Evolutionary conservation across 1,140 invertebrate species (phyloP).

Genomic region (Anadara kagoshimensis): DNA sequence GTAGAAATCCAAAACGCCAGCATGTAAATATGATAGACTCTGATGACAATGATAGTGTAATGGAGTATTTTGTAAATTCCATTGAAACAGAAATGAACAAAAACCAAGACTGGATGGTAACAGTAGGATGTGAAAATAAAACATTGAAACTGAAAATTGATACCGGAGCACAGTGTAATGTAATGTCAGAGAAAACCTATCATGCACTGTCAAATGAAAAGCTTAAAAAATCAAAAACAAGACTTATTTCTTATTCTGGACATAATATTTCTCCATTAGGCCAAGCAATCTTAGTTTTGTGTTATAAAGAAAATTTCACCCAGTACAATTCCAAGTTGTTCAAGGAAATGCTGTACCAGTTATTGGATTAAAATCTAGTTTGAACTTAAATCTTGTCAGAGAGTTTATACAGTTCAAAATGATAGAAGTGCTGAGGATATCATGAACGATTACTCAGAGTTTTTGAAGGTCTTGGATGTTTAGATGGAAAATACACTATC

Average conservation of each 20-base stretch:
- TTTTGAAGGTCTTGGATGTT: conserved; percentile 39
- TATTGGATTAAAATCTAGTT: not conserved
- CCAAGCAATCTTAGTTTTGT: not conserved
- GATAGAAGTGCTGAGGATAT: not conserved
- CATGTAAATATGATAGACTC: not conserved
- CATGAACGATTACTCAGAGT: conserved; percentile 18
- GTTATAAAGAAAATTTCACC: conserved; percentile 1
- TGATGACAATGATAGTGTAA: not conserved
- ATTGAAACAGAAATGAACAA: not conserved
- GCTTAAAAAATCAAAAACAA: not conserved
- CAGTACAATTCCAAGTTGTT: conserved; percentile 9
- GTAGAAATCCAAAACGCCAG: not conserved
- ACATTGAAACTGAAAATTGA: conserved; percentile 22
- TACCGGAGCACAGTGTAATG: conserved; percentile 34
- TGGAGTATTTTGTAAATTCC: conserved; percentile 3
- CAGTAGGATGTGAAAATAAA: not conserved
- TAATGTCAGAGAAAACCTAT: conserved; percentile 7
- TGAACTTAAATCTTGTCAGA: conserved; percentile 6
- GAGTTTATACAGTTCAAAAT: not conserved
- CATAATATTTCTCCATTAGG: not conserved
- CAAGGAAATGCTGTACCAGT: not conserved
- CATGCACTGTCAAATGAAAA: not conserved
- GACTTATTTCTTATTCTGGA: conserved; percentile 10
- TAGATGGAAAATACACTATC: conserved; percentile 47
- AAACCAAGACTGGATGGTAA: not conserved